phyloP scores from a whole-genome alignment of 1,140 invertebrate species.

The Rhynchophorus ferrugineus region DNA sequence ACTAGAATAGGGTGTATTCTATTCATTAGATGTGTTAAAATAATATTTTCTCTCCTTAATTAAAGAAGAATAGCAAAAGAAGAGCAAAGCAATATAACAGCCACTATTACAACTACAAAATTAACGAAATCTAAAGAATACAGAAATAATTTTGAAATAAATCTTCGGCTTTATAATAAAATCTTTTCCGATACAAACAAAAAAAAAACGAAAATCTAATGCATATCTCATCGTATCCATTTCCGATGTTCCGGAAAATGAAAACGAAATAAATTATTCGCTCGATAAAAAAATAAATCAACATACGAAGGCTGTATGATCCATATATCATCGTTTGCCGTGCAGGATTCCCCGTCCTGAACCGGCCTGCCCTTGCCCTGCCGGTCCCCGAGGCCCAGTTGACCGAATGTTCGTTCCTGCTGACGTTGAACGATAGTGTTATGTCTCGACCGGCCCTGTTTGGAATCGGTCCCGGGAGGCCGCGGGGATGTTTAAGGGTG shows the following conservation, averaged over 20 bases:
- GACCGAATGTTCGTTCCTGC: constrained; percentile 27
- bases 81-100: too few relatives aligned
- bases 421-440: constrained; percentile 28
- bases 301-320: not conserved
- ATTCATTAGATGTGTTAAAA: too few relatives aligned
- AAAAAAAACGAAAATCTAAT: too few relatives aligned
- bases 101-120: too few relatives aligned
- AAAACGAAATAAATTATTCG: not conserved
- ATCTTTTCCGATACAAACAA: too few relatives aligned
- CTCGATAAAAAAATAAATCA: not conserved
- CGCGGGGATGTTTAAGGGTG: constrained; percentile 15
- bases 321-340: not conserved
- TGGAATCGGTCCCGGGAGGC: constrained; percentile 18
- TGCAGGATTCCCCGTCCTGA: not conserved
- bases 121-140: too few relatives aligned
- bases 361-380: not conserved
- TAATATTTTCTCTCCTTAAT: too few relatives aligned
- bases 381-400: constrained; percentile 28
- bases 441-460: constrained; percentile 12
- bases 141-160: too few relatives aligned
- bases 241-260: not conserved
- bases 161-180: too few relatives aligned
- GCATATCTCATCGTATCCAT: too few relatives aligned
- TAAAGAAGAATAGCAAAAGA: too few relatives aligned
- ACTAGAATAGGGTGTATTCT: too few relatives aligned